Base-by-base conservation (phyloP, 2,888 invertebrate genomes). In the Cetonia aurata region DNA sequence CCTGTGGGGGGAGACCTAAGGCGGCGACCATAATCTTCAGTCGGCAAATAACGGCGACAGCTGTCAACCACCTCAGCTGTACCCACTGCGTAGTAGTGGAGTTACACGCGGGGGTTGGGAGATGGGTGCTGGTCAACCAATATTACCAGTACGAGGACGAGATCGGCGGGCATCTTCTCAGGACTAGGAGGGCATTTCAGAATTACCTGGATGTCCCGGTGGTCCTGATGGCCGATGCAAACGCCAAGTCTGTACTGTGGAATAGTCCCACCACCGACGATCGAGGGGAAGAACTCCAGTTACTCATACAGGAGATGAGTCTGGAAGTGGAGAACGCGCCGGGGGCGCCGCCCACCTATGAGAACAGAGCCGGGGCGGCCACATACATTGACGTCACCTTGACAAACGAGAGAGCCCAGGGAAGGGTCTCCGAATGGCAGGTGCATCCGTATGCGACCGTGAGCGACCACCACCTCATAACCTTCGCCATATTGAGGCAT, bases 231-330 rank as follows among this genome's bases (percentile, higher is more conserved):
- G 65, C 65, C 0, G 71, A 71, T 15, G 56, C 19, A 8, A 71
- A 71, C 13, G 71, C 71, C 3, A 69, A 69, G 15, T 71, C 69
- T 1, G 12, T 12, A 1, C 8, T 62, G 1, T 71, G 71, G 69
- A 0, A 42, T 8, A 65, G 71, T 15, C 12, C 8, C 1, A 53
- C 0, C 3, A 62, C 53, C 1, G 62, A 72, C 25, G 46, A 67
- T 1, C 57, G 31, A 12, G 70, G 70, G 0, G 69, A 72, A 10
- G 42, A 50, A n/a, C 15, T 72, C 0, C 52, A 70, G n/a, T 9
- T 25, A 0, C 50, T 70, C 1, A 55, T 72, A 1, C 25, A 59
- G 33, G 59, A 70, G 41, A 15, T 46, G 3, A 19, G 50, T 0
- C 33, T 72, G 0, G 50, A 67, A 9, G 42, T 70, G 0, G 37